Conservation (phyloP, 1,140 invertebrate species). For the Drosophila cardini region DNA sequence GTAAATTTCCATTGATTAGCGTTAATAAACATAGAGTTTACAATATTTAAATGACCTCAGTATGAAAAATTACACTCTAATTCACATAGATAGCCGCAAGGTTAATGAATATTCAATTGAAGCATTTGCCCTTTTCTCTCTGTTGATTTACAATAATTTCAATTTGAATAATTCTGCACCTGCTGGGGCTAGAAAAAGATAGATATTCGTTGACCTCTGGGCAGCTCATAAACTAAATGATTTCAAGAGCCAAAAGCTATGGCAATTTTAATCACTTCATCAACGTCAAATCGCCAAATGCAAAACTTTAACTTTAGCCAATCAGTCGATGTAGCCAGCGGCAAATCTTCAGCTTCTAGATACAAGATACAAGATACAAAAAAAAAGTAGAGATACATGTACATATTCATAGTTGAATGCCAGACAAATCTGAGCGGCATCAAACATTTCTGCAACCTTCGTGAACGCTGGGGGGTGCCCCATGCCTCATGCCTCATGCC, state of each 20-base stretch:
- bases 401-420: conserved; percentile 20
- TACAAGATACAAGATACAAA: conserved; percentile 1
- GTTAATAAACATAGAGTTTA: neutral
- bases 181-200: conserved; percentile 43
- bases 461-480: conserved; percentile 61
- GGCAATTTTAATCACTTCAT: conserved; percentile 76
- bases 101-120: conserved; percentile 1
- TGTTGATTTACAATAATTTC: neutral
- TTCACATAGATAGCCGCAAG: neutral
- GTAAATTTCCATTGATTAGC: conserved; percentile 25
- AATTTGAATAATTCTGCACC: conserved; percentile 45
- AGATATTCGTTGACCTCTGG: conserved; percentile 8
- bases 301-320: conserved; percentile 45
- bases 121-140: conserved; percentile 18
- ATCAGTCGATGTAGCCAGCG: conserved; percentile 34
- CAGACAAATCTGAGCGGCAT: conserved; percentile 61
- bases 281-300: conserved; percentile 64
- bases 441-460: conserved; percentile 60
- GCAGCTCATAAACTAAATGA: conserved; percentile 68
- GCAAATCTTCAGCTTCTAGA: neutral
- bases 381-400: neutral
- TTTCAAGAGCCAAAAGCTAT: conserved; percentile 53
- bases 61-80: neutral
- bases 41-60: neutral
- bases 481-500: conserved; percentile 46